Base-by-base conservation (phyloP, 2,888 invertebrate genomes). In the Drepana falcataria region DNA sequence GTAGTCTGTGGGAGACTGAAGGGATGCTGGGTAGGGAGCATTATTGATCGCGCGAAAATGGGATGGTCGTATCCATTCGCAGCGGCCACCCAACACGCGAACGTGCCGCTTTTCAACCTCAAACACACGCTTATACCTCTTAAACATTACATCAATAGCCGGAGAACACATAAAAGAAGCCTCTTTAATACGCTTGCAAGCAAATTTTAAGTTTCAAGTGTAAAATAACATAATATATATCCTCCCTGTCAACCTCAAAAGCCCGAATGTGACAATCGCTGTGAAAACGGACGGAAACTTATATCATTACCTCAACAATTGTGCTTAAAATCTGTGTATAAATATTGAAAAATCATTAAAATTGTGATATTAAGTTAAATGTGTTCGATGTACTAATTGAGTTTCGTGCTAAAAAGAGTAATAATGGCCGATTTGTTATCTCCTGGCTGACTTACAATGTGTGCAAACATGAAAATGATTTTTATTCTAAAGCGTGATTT, bases 11-110 rank as follows among this genome's bases (percentile, higher is more conserved):
- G 76, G 77, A 80, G 84, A 77, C 66, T 73, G 81, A 82, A 86
- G 88, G 88, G 91, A 91, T 87, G 91, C 91, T 91, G 91, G 87
- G 85, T 80, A 85, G 87, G 89, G 89, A 91, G 91, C 91, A 88
- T 90, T 91, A 91, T 91, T 91, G 91, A 91, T 91, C 91, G 88
- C 73, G 87, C 78, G 84, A 84, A 86, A 89, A 85, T 85, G 87
- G 91, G 87, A 88, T 87, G 85, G 89, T 83, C 83, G 84, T 83
- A 82, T 79, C 77, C 87, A 87, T 82, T 89, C 88, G 89, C 87
- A 87, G 85, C 85, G 83, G 81, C 75, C 85, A 83, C 81, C 83
- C 82, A 78, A 87, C 78, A 84, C 84, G 89, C 86, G 86, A 77
- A 85, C 83, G 87, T 85, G 81, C 79, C 81, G 81, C 79, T 78